Evolutionary conservation across 1,140 invertebrate genomes (phyloP), one percentile per base, ranked within the genome.

Genomic region (Augochlora pura): DNA sequence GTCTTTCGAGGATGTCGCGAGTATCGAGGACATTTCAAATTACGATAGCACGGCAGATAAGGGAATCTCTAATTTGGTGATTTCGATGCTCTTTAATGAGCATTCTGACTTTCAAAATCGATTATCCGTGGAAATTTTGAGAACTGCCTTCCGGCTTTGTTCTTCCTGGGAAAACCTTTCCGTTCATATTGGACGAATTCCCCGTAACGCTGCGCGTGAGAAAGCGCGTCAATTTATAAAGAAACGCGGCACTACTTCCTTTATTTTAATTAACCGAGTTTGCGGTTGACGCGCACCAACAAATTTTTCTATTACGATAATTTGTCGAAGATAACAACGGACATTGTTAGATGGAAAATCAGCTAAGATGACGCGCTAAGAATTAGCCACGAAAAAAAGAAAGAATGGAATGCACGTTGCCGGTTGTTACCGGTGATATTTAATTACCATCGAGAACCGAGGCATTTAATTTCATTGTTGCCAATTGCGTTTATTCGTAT

Each of bases 401-500:
- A 65, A 27, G 59, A 77, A 63, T 54, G 32, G 32, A 54, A 65
- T 27, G 69, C 18, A 57, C n/a, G 23, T 18, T 42, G n/a, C 5
- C 21, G 32, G 32, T 78, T 67, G 64, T 72, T 78, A 78, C 23
- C 18, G 38, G 6, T 64, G 68, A 78, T 78, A 78, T 78, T 78
- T 78, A 72, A 72, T 78, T 78, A 78, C 72, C 68, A 23, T 54
- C 59, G 23, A 46, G 32, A 54, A 64, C 68, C 63, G 46, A 42
- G 71, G 68, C 71, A 16, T 77, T 77, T 77, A 71, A 77, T 77
- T 78, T 78, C 60, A 78, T 78, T 59, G 60, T 78, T 78, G 60
- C 76, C 76, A 78, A 78, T 78, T 78, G 75, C 63, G 76, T 78
- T 78, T 77, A 72, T 71, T 72, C 76, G 68, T 77, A 77, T 77